Base-by-base conservation (phyloP, 2,113 vertebrate species). In the Nyctereutes procyonoides region DNA sequence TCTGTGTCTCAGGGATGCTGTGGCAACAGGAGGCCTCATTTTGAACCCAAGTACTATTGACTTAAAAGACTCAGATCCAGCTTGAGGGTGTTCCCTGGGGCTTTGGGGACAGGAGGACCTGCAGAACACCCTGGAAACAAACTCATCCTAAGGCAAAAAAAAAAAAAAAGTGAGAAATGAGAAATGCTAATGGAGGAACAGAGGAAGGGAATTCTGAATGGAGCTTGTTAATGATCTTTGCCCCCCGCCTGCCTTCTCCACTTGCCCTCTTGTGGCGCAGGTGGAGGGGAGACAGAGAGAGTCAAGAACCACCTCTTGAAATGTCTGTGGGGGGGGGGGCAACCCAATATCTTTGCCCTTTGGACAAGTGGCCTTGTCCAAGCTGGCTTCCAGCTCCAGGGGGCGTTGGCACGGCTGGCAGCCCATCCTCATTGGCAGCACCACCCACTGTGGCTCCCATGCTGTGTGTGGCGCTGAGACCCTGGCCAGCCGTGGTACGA, bases 191-290 rank as follows among this genome's bases (percentile, higher is more conserved):
- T 5, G 17, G 56, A 4, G 35, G 15, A 32, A 20, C 0, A 12
- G 35, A 48, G 1, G 32, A 11, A 26, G 55, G 3, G 16, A 2
- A 30, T 26, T 38, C 30, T 19, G 43, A 77, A 2, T 1, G 6
- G 9, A 24, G 55, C 28, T 51, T 30, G 12, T 16, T 1, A 0
- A 26, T 2, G 1, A 14, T 15, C 62, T 32, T 22, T 22, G 51
- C 32, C 32, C 15, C 8, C 1, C 0, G 5, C 35, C 55, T 51
- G 86, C 14, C 12, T 60, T 38, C 58, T 14, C 58, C 38, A 26
- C 15, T 3, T 3, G 43, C 3, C 2, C 9, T 8, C 22, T 32
- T 6, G 5, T 0, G 4, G 22, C 11, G 9, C n/a, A 12, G 0
- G 0, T 0, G 4, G 6, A 11, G 5, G 14, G 58, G 13, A 15